A percentile compares a stretch with the other conserved stretches of the same genome.
phyloP scores from a whole-genome alignment of 2,888 invertebrate species.

The Diachrysia chrysitis region DNA sequence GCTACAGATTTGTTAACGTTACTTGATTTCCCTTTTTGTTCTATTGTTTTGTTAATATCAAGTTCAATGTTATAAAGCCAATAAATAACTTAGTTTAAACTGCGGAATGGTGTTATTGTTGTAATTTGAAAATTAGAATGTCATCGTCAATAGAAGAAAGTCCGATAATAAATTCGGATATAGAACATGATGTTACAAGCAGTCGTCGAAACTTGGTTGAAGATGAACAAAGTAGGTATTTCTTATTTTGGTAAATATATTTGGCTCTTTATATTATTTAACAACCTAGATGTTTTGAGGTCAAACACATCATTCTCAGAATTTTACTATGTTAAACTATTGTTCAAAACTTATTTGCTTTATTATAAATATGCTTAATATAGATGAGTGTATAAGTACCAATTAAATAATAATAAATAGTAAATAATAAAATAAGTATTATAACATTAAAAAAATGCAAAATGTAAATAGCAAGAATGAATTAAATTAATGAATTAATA shows the following conservation, averaged over 20 bases:
- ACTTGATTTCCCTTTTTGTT: constrained; percentile 31
- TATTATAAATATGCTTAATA: background rate
- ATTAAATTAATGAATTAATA: no score
- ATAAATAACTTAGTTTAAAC: constrained; percentile 14
- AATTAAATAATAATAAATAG: no score
- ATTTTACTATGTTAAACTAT: background rate
- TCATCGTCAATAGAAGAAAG: constrained; percentile 81
- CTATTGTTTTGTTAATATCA: constrained; percentile 53
- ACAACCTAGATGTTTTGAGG: background rate
- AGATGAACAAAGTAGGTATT: constrained; percentile 78
- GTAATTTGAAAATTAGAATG: constrained; percentile 70
- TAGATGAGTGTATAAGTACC: background rate
- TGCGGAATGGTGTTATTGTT: constrained; percentile 65
- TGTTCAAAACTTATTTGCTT: background rate
- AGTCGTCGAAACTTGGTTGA: constrained; percentile 79
- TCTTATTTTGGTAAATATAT: background rate
- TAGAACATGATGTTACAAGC: constrained; percentile 82
- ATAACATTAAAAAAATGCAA: background rate
- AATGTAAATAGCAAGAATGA: background rate
- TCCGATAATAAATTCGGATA: constrained; percentile 83
- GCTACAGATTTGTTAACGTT: constrained; percentile 29
- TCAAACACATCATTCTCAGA: background rate
- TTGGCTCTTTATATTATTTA: background rate
- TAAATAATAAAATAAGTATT: no score
- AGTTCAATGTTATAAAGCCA: constrained; percentile 28